Evolutionary conservation across 2,797 vertebrate genomes (phyloP), one percentile per base, ranked within the genome.

Genomic region (Tauraco hartlaubi): DNA sequence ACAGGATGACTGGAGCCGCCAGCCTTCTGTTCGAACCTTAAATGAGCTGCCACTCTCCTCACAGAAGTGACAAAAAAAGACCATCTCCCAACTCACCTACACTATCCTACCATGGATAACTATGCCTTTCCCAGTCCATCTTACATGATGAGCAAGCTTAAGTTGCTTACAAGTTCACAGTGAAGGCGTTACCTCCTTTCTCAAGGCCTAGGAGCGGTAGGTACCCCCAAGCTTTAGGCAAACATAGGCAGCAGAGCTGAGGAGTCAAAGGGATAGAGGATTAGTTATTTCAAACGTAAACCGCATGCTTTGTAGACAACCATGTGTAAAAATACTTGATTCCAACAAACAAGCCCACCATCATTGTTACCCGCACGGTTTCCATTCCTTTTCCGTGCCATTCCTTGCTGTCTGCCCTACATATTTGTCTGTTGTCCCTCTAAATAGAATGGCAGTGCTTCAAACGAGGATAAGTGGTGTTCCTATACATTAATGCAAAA

Each of bases 1-100:
- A 51, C 1, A 0, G n/a, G 9, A 17, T 18, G 29, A 55, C 0
- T 4, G 18, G 15, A 73, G 39, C 12, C 6, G 0, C 41, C 18
- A 69, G 44, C 15, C 35, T 61, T 43, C 21, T n/a, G 20, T 31
- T 16, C 52, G 26, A 49, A 39, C 14, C 12, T 82, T 71, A 71
- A 67, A 69, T 12, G 22, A 74, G n/a, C 74, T 74, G 37, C 25
- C 54, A 74, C 13, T 25, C 22, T 80, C 25, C 26, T 82, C 2
- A 2, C 28, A 12, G 16, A 76, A 63, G 33, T 19, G 43, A 49
- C 43, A 74, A 41, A 85, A 55, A 63, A 17, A 88, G 72, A 80
- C 8, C 7, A 28, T 14, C 28, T 76, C 74, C 63, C 73, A 80
- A 5, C 43, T 64, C 75, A 68, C 48, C 18, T 52, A 58, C 39